Evolutionary conservation across 2,797 vertebrate genomes (phyloP).

Genomic region (Smutsia temminckii): DNA sequence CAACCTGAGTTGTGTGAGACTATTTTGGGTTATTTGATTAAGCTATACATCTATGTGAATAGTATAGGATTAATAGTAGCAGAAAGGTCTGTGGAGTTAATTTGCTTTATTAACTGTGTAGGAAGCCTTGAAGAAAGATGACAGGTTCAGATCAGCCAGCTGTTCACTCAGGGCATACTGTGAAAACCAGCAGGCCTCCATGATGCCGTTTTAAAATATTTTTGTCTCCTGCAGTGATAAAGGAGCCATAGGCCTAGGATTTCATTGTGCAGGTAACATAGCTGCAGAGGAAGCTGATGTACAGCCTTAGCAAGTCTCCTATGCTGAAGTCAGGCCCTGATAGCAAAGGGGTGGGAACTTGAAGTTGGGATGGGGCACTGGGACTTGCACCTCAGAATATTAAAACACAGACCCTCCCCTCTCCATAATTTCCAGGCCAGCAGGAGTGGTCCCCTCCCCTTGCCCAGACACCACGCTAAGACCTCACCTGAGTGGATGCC

Average conservation of each 20-base stretch:
- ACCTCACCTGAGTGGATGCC: too few relatives aligned
- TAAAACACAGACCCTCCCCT: background rate
- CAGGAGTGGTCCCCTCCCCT: background rate
- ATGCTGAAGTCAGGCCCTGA: background rate
- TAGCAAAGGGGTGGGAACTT: background rate
- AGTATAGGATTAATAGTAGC: background rate
- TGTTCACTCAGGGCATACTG: background rate
- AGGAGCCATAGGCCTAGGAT: background rate
- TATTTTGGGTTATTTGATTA: background rate
- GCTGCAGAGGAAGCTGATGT: background rate
- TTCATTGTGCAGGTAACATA: background rate
- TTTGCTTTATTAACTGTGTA: background rate
- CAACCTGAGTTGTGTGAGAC: background rate
- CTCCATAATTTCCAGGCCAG: background rate
- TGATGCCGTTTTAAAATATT: background rate
- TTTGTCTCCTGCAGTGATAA: background rate
- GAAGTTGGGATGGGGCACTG: background rate
- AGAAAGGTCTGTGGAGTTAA: background rate
- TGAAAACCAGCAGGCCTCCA: background rate
- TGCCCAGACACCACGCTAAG: background rate
- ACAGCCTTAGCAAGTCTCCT: background rate
- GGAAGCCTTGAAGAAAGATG: background rate
- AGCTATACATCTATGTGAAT: background rate
- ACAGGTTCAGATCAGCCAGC: background rate
- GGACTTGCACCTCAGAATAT: background rate